Percentiles rank a stretch among this genome's conserved stretches.
phyloP scores from a whole-genome alignment of 2,797 vertebrate genomes.

The Cyclura pinguis region DNA sequence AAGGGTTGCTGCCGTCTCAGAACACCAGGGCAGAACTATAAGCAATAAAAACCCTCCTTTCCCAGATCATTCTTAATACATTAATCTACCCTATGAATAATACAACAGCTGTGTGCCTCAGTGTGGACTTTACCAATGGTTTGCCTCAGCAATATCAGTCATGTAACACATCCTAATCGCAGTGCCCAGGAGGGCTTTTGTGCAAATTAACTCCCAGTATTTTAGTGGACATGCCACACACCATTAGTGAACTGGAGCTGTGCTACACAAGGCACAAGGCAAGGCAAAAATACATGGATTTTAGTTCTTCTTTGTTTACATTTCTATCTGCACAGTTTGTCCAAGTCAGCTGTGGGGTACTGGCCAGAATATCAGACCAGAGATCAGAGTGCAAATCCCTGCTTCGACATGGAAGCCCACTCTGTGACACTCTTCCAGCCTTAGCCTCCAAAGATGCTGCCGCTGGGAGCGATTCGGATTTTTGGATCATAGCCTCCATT shows the following conservation, averaged over 20 bases:
- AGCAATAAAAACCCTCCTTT: slow-evolving; percentile 65
- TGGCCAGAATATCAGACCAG: too few relatives aligned
- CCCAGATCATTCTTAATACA: slow-evolving; percentile 71
- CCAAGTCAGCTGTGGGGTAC: too few relatives aligned
- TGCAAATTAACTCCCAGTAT: slow-evolving; percentile 70
- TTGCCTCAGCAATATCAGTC: slow-evolving; percentile 61
- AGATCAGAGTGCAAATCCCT: too few relatives aligned
- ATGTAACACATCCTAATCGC: slow-evolving; percentile 54
- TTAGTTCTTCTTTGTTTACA: background rate
- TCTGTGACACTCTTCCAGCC: too few relatives aligned
- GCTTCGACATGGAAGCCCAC: too few relatives aligned
- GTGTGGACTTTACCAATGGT: slow-evolving; percentile 64
- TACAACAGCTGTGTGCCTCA: slow-evolving; percentile 60
- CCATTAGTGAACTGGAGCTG: slow-evolving; percentile 23
- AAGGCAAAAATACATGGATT: background rate
- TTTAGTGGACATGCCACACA: slow-evolving; percentile 16
- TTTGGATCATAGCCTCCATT: too few relatives aligned
- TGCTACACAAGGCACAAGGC: background rate
- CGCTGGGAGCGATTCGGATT: too few relatives aligned
- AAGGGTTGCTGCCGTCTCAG: slow-evolving; percentile 17
- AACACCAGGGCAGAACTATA: slow-evolving; percentile 44
- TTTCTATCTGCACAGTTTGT: background rate
- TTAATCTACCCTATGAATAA: slow-evolving; percentile 70
- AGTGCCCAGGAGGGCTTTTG: slow-evolving; percentile 63
- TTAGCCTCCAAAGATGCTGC: too few relatives aligned